These are phyloP conservation scores for Porites australiensis DNA, from an alignment of 64 coral and sea anemone genomes.

Conservation along the genomic window DNA sequence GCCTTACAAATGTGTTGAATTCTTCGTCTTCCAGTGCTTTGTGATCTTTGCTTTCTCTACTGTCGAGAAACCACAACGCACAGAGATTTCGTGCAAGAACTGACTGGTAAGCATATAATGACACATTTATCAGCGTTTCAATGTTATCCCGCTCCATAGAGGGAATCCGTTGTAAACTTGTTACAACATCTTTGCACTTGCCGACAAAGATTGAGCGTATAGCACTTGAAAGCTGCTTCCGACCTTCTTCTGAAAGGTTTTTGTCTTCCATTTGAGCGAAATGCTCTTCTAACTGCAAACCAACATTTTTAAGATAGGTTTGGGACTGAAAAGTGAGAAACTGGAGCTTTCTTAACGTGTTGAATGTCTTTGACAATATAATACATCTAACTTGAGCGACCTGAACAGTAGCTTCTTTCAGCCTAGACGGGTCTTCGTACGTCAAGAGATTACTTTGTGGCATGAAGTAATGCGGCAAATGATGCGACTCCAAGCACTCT, in stretches of 20 bases:
- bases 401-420: constrained; percentile 51
- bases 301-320: constrained; percentile 38
- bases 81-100: constrained; percentile 72
- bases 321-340: constrained; percentile 56
- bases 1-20: constrained; percentile 48
- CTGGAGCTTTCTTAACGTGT: constrained; percentile 55
- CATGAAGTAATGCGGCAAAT: constrained; percentile 80
- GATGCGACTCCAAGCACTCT: constrained; percentile 50
- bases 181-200: constrained; percentile 45
- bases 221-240: neutral
- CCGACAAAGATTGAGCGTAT: constrained; percentile 31
- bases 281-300: neutral
- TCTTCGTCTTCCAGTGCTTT: constrained; percentile 7
- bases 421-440: constrained; percentile 61
- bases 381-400: constrained; percentile 54
- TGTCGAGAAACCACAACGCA: constrained; percentile 42
- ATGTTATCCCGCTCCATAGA: neutral
- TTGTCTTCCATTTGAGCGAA: constrained; percentile 49
- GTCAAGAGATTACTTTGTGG: constrained; percentile 75
- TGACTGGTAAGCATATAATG: constrained; percentile 67
- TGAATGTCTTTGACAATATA: constrained; percentile 66
- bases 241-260: neutral
- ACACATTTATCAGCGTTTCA: constrained; percentile 38
- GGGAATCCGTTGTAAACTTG: neutral
- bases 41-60: neutral